Percentiles rank a stretch among this genome's conserved stretches.
These are phyloP conservation scores for Campylomormyrus tamandua DNA, from an alignment of 2,113 vertebrate genomes.

Conservation along the genomic window DNA sequence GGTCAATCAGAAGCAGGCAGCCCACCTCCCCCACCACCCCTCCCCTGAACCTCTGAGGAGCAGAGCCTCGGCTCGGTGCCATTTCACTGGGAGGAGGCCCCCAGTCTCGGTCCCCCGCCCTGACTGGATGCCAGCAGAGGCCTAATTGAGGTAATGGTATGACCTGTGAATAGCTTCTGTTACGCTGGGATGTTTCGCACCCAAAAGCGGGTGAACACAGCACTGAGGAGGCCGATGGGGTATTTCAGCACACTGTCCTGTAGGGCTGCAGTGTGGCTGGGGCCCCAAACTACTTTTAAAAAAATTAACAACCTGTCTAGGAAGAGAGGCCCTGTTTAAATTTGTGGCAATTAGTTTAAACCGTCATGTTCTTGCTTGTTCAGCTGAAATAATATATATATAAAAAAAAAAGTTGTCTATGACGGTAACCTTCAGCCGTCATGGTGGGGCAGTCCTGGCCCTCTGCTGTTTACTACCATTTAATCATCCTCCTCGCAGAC, in stretches of 20 bases:
- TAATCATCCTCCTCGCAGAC: not conserved
- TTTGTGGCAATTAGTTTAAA: not conserved
- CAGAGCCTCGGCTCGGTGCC: not conserved
- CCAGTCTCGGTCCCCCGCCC: not conserved
- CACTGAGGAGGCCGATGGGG: not conserved
- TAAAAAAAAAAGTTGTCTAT: not conserved
- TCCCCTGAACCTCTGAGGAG: not conserved
- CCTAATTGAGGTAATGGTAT: not conserved
- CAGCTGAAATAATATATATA: not conserved
- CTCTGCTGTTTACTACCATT: not conserved
- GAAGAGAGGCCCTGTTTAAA: not conserved
- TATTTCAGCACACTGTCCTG: not conserved
- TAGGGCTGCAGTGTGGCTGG: not conserved
- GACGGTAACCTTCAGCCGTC: not conserved
- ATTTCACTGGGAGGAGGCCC: not conserved
- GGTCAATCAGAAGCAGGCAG: not conserved
- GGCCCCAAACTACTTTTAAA: not conserved
- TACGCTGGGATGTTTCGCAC: not conserved
- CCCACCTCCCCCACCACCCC: not conserved
- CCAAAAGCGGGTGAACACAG: not conserved
- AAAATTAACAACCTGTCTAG: not conserved
- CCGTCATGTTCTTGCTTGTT: not conserved
- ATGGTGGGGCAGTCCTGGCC: not conserved
- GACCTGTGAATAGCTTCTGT: not conserved
- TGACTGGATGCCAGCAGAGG: not conserved